Conservation (phyloP, 2,888 invertebrate genomes). For the Bembecia ichneumoniformis region DNA sequence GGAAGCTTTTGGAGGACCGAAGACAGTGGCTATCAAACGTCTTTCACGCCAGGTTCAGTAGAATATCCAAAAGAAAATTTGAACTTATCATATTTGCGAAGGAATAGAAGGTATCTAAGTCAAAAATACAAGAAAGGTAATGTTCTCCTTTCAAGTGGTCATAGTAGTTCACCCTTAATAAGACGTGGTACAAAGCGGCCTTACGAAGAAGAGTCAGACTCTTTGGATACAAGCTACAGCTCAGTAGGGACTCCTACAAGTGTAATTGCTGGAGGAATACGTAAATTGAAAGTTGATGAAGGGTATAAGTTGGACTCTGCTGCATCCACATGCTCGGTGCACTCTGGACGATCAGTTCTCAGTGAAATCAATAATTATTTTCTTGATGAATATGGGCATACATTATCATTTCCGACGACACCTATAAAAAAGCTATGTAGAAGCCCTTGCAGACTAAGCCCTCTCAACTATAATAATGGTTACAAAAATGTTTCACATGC, state of each 20-base stretch:
- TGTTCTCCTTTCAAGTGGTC: not conserved
- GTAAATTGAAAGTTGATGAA: constrained; percentile 49
- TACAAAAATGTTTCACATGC: not conserved
- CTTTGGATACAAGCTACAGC: constrained; percentile 20
- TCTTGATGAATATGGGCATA: constrained; percentile 24
- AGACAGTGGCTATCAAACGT: constrained; percentile 63
- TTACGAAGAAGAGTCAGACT: constrained; percentile 34
- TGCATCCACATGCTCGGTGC: not conserved
- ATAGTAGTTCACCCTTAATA: constrained; percentile 24
- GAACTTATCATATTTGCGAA: constrained; percentile 27
- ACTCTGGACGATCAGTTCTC: constrained; percentile 2
- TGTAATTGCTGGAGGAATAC: constrained; percentile 51
- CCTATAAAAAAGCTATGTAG: constrained; percentile 47
- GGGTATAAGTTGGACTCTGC: constrained; percentile 17
- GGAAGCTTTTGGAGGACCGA: constrained; percentile 43
- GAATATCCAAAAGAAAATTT: constrained; percentile 42
- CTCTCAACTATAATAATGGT: constrained; percentile 3
- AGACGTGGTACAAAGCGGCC: constrained; percentile 46
- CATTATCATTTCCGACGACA: constrained; percentile 47
- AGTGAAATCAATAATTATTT: constrained; percentile 12
- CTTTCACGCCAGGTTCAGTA: constrained; percentile 50
- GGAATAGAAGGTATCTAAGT: constrained; percentile 10
- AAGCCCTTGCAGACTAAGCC: constrained; percentile 38
- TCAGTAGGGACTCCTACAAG: constrained; percentile 51
- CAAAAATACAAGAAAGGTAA: not conserved